Conservation (phyloP, 2,888 invertebrate genomes). For the Epinotia bilunana region DNA sequence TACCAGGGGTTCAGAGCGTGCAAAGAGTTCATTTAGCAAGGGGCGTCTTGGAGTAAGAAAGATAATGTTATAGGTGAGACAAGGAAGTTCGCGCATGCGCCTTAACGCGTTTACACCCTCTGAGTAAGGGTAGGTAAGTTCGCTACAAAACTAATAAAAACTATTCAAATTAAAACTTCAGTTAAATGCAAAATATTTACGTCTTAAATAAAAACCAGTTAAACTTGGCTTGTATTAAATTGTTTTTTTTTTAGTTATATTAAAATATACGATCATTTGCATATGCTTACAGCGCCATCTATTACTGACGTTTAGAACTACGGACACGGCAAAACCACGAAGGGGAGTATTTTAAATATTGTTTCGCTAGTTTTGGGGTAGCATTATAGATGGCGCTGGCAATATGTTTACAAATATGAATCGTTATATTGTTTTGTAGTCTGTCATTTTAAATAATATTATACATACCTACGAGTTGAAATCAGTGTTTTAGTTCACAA, state of each 20-base stretch:
- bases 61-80: constrained; percentile 62
- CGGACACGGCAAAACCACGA: not conserved
- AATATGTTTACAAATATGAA: not conserved
- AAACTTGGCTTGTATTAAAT: not conserved
- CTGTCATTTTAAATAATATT: too few species aligned
- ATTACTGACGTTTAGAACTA: constrained; percentile 5
- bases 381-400: constrained; percentile 30
- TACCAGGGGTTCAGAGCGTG: constrained; percentile 69
- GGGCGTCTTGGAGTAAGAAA: constrained; percentile 62
- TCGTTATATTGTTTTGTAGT: too few species aligned
- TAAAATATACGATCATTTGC: not conserved
- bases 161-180: not conserved
- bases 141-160: not conserved
- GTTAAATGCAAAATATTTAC: not conserved
- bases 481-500: too few species aligned
- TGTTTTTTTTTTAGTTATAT: not conserved
- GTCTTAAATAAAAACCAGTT: not conserved
- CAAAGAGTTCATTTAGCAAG: constrained; percentile 47
- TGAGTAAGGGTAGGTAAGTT: not conserved
- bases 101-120: constrained; percentile 29
- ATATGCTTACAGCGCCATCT: constrained; percentile 29
- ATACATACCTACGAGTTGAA: too few species aligned
- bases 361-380: constrained; percentile 1
- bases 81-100: constrained; percentile 60
- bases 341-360: not conserved